A percentile compares a stretch with the other conserved stretches of the same genome.
Evolutionary conservation across 2,113 vertebrate genomes (phyloP).

Genomic region (Menidia beryllina): DNA sequence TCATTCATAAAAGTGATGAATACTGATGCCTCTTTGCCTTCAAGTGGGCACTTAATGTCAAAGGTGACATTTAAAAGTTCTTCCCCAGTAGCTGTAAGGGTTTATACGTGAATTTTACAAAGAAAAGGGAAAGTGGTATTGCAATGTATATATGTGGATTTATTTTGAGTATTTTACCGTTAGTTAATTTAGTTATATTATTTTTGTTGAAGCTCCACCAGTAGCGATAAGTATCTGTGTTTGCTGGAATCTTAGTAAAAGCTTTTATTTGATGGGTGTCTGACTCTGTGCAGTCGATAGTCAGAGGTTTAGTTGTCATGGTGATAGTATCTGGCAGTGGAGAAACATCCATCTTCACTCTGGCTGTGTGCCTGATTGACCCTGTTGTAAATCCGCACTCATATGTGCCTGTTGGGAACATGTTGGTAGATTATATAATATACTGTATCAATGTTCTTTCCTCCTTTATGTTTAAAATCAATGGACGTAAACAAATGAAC

Average conservation of each 20-base stretch:
- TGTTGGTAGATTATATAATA: background rate
- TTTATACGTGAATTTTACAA: background rate
- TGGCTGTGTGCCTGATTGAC: conserved; percentile 60
- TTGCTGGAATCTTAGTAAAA: conserved; percentile 28
- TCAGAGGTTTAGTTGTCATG: conserved; percentile 24
- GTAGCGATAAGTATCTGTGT: rapidly evolving
- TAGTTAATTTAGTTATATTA: rapidly evolving
- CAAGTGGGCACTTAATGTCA: background rate
- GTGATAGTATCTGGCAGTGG: conserved; percentile 68
- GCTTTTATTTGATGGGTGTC: rapidly evolving
- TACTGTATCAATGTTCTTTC: background rate
- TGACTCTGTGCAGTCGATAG: conserved; percentile 40
- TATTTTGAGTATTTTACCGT: background rate
- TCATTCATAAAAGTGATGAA: conserved; percentile 49
- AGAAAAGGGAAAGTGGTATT: background rate
- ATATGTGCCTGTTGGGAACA: conserved; percentile 63
- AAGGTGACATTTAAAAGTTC: too few species aligned
- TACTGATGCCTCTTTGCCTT: background rate
- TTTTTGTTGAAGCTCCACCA: rapidly evolving
- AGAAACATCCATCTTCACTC: conserved; percentile 29
- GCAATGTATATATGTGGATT: background rate
- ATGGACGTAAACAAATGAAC: too few species aligned
- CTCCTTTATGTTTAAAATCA: too few species aligned
- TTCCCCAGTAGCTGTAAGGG: background rate
- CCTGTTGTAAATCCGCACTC: conserved; percentile 65